Conservation (phyloP, 2,113 vertebrate genomes). For the Hyperoodon ampullatus region DNA sequence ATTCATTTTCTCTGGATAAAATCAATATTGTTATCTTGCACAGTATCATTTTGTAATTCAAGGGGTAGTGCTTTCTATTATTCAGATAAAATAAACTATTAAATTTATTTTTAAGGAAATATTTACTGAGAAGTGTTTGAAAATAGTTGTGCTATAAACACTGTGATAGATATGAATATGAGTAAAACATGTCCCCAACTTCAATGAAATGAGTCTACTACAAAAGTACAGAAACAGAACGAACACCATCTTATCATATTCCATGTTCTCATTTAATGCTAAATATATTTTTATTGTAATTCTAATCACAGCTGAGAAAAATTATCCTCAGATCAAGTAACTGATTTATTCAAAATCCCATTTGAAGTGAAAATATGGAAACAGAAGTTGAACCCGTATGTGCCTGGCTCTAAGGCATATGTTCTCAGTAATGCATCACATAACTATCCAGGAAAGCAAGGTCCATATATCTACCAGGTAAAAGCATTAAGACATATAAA, state of each 20-base stretch:
- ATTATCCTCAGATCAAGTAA: background rate
- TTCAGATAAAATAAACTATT: background rate
- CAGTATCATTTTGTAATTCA: background rate
- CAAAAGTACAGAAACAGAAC: background rate
- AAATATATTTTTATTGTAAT: background rate
- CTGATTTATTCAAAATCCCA: background rate
- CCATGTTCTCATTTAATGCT: background rate
- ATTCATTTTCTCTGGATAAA: background rate
- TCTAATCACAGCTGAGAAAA: background rate
- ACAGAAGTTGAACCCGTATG: background rate
- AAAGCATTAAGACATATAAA: background rate
- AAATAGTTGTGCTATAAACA: background rate
- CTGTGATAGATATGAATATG: background rate
- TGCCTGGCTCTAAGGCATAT: background rate
- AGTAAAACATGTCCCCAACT: background rate
- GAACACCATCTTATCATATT: background rate
- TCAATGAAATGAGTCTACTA: background rate
- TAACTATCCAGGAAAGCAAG: background rate
- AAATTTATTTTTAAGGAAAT: background rate
- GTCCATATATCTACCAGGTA: background rate
- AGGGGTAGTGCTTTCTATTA: background rate
- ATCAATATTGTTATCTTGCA: background rate
- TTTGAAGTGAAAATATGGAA: background rate
- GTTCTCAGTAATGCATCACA: background rate
- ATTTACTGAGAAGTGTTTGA: background rate